phyloP scores from a whole-genome alignment of 2,797 vertebrate species.

The Hozukius guyotensis region DNA sequence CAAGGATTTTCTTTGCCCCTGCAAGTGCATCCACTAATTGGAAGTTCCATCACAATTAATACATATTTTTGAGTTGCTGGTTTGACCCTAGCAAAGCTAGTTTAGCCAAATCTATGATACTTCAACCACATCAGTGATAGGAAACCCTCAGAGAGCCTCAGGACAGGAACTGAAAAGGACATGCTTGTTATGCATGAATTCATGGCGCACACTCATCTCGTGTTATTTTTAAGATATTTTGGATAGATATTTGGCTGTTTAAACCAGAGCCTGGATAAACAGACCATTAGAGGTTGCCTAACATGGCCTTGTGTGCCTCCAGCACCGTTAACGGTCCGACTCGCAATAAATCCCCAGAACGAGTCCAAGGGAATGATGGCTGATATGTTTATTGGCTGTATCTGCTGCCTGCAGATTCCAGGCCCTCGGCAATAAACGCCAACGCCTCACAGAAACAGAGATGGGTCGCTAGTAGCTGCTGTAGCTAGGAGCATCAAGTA shows the following conservation, averaged over 20 bases:
- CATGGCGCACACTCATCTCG: conserved; percentile 35
- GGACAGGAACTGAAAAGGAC: conserved; percentile 32
- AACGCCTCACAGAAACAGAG: conserved; percentile 57
- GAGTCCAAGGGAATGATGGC: conserved; percentile 69
- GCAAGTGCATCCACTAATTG: background rate
- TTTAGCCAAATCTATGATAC: background rate
- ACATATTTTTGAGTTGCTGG: background rate
- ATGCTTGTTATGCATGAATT: conserved; percentile 47
- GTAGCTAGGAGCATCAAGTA: conserved; percentile 34
- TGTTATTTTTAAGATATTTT: conserved; percentile 56
- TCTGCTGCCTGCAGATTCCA: conserved; percentile 78
- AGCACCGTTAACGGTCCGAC: conserved; percentile 51
- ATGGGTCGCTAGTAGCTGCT: conserved; percentile 38
- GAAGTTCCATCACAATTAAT: background rate
- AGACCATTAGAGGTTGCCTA: conserved; percentile 60
- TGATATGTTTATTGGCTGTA: conserved; percentile 83
- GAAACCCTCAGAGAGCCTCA: conserved; percentile 1
- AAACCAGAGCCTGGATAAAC: conserved; percentile 74
- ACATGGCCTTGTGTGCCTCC: conserved; percentile 64
- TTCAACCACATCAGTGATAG: background rate
- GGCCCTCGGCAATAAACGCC: conserved; percentile 69
- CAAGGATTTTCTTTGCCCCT: too few species aligned
- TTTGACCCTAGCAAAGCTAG: background rate
- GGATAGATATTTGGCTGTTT: conserved; percentile 66
- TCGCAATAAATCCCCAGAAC: conserved; percentile 73